Evolutionary conservation across 2,888 invertebrate species (phyloP), one percentile per base, ranked within the genome.

Genomic region (Cetonia aurata): DNA sequence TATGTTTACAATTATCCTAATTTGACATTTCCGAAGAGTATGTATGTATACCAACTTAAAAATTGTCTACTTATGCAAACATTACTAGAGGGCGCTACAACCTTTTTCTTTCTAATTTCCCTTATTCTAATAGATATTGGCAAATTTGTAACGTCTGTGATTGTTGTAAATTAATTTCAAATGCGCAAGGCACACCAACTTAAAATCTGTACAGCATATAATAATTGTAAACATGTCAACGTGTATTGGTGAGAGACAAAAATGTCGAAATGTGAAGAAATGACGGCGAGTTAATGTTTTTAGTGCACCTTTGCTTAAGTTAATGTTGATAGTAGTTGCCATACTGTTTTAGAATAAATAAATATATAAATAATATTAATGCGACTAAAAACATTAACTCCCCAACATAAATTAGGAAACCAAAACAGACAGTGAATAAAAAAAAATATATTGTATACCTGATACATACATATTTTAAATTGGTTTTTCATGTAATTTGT

Each of bases 401-500:
- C 42, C 13, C n/a, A 33, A 56, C 12, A 37, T 37, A 69, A 50
- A 50, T 37, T 25, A 42, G 41, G 42, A 59, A 69, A 62, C 60
- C 60, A 57, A 60, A 37, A 69, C 69, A 69, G 69, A 69, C 69
- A 69, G 69, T 69, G 25, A 53, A 1, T 1, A 37, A 8, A 37
- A 37, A 37, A 60, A 60, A 56, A 48, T 48, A 62, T 62, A 62
- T 62, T 50, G 6, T 15, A 50, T 25, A 50, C 19, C 3, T 37
- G 10, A 37, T 3, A 37, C 37, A 37, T 37, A 8, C 8, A 8
- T 37, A 37, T 59, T 69, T 60, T 53, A 52, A 44, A 69, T 69
- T 69, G 60, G 62, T 67, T 69, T 60, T 69, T 57, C 10, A 37
- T 37, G 69, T 69, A 25, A 69, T 57, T 53, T 69, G 69, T 69